Evolutionary conservation across 1,140 invertebrate species (phyloP).

Genomic region (Heterodera schachtii): DNA sequence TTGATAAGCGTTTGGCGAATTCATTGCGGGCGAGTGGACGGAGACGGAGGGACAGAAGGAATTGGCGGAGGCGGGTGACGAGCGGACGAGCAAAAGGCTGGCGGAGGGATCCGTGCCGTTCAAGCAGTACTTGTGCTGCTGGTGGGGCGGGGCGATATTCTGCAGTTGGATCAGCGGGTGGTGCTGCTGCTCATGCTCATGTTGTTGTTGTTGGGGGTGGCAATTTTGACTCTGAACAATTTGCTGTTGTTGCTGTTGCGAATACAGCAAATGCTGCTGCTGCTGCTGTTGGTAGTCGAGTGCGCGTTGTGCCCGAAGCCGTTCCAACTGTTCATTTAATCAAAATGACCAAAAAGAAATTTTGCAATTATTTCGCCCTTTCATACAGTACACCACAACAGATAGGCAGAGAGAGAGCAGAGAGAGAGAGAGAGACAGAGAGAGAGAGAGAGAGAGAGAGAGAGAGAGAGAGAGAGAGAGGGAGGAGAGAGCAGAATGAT

Average conservation of each 20-base stretch:
- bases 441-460: no score
- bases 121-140: slow-evolving; percentile 3
- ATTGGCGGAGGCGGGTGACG: background rate
- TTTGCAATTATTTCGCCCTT: slow-evolving; percentile 2
- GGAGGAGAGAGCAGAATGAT: no score
- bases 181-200: background rate
- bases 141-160: background rate
- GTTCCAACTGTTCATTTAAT: slow-evolving; percentile 9
- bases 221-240: background rate
- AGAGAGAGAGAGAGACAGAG: no score
- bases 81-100: background rate
- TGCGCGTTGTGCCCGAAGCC: background rate
- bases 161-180: background rate
- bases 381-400: background rate
- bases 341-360: background rate
- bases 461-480: no score
- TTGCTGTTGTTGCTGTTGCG: background rate
- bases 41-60: background rate
- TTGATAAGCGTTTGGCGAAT: slow-evolving; percentile 6
- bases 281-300: background rate
- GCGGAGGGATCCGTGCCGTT: background rate
- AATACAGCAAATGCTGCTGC: background rate
- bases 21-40: background rate
- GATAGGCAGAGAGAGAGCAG: no score
- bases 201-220: background rate